Conservation (phyloP, 2,797 vertebrate species). For the Smutsia temminckii region DNA sequence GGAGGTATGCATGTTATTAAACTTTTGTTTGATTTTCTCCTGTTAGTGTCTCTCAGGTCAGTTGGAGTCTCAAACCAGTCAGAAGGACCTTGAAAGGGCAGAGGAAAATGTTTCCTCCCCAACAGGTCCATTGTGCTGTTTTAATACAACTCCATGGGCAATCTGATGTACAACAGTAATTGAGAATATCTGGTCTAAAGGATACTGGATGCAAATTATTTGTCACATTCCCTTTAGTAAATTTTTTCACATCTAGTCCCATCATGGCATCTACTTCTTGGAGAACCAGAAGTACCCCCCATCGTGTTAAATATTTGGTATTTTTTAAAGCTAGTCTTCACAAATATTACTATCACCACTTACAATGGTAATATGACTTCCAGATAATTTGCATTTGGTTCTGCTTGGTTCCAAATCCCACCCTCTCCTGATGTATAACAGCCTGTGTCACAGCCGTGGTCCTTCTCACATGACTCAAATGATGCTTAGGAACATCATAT, state of each 20-base stretch:
- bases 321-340: not conserved
- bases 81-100: no score
- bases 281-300: not conserved
- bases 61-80: no score
- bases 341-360: not conserved
- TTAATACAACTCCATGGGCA: not conserved
- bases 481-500: not conserved
- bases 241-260: not conserved
- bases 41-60: no score
- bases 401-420: not conserved
- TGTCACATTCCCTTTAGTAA: not conserved
- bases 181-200: not conserved
- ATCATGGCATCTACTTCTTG: not conserved
- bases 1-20: no score
- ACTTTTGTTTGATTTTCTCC: no score
- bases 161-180: not conserved
- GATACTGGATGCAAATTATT: not conserved
- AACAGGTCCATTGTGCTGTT: not conserved
- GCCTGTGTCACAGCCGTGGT: not conserved
- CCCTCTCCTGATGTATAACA: not conserved
- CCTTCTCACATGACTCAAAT: not conserved
- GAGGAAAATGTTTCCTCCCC: no score
- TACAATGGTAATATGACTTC: not conserved
- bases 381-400: not conserved
- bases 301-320: not conserved